Evolutionary conservation across 1,140 invertebrate genomes (phyloP).

Genomic region (Drosophila malerkotliana): DNA sequence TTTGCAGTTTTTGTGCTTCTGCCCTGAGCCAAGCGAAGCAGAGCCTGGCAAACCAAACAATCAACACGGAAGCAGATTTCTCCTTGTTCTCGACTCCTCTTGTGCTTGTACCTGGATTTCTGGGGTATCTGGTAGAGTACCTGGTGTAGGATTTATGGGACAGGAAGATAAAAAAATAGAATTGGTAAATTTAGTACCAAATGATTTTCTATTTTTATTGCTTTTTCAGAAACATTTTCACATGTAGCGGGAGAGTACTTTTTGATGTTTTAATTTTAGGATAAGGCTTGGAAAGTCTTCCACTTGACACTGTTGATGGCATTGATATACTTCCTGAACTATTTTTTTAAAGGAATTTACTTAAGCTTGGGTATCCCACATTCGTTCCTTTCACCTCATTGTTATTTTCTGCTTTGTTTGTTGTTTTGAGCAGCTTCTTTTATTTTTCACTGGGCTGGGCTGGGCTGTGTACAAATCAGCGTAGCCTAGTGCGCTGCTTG

Average conservation of each 20-base stretch:
- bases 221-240: background rate
- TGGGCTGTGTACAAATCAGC: constrained; percentile 64
- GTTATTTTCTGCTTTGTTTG: constrained; percentile 14
- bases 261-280: too few species aligned
- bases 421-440: constrained; percentile 38
- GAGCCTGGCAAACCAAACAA: constrained; percentile 71
- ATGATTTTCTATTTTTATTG: constrained; percentile 14
- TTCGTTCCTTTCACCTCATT: constrained; percentile 5
- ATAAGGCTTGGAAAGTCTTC: background rate
- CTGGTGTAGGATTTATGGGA: background rate
- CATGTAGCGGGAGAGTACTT: too few species aligned
- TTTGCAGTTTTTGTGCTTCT: constrained; percentile 24
- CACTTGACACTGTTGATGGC: too few species aligned
- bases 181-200: background rate
- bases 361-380: background rate
- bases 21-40: constrained; percentile 23
- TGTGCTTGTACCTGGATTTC: constrained; percentile 15
- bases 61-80: constrained; percentile 78
- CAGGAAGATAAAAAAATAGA: background rate
- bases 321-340: too few species aligned
- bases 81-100: constrained; percentile 28
- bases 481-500: constrained; percentile 78
- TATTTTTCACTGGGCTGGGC: constrained; percentile 10
- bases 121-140: background rate
- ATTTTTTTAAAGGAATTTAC: background rate